Evolutionary conservation across 2,888 invertebrate genomes (phyloP).

Genomic region (Dysmachus trigonus): DNA sequence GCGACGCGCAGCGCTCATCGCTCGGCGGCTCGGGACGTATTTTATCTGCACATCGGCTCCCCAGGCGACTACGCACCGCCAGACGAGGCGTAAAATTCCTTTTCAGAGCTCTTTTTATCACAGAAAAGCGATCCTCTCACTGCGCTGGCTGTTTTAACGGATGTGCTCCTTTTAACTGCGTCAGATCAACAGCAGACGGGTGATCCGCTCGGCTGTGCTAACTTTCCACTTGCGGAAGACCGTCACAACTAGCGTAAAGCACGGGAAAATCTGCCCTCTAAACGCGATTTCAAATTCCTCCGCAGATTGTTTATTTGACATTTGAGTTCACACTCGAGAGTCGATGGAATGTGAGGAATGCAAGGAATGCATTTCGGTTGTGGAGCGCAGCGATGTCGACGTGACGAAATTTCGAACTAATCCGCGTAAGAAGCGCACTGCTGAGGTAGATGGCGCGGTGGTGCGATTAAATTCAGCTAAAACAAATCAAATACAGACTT

Average conservation of each 20-base stretch:
- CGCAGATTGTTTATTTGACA: slow-evolving; percentile 49
- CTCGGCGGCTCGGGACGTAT: background rate
- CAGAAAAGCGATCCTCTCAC: background rate
- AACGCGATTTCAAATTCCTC: slow-evolving; percentile 39
- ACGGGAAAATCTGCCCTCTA: slow-evolving; percentile 36
- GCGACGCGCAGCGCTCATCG: background rate
- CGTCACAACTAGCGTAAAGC: slow-evolving; percentile 24
- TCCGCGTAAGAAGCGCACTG: background rate
- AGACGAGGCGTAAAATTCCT: slow-evolving; percentile 5
- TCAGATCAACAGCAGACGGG: background rate
- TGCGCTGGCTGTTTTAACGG: slow-evolving; percentile 3
- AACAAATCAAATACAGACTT: background rate
- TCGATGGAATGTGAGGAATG: slow-evolving; percentile 44
- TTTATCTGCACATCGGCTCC: background rate
- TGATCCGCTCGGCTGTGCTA: background rate
- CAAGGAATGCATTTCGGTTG: slow-evolving; percentile 52
- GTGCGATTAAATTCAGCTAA: background rate
- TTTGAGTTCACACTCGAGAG: slow-evolving; percentile 46
- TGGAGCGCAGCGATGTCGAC: slow-evolving; percentile 44
- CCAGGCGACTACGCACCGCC: background rate
- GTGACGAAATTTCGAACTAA: slow-evolving; percentile 41
- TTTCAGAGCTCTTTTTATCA: slow-evolving; percentile 27
- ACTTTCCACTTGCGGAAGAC: slow-evolving; percentile 22
- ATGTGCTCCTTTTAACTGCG: background rate
- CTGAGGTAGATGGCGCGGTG: background rate